Conservation (phyloP, 2,113 vertebrate species). For the Mola mola region DNA sequence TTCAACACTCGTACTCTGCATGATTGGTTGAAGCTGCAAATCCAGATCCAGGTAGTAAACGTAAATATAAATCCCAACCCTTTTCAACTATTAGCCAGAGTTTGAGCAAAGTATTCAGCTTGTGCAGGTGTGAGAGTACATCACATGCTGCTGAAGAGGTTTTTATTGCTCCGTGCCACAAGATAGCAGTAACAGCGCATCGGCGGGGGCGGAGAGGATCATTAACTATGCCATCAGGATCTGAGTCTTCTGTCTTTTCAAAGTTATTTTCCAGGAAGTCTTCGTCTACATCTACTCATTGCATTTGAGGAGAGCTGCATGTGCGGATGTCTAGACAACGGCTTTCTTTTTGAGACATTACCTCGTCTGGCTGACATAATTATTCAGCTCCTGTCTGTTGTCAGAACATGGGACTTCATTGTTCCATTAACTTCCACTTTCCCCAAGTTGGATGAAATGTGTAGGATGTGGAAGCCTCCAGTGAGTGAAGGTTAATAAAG, state of each 20-base stretch:
- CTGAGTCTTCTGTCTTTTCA: slow-evolving; percentile 2
- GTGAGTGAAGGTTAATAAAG: neutral
- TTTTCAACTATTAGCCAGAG: neutral
- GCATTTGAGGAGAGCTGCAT: neutral
- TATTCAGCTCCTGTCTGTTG: neutral
- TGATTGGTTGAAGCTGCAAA: neutral
- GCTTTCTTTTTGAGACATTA: neutral
- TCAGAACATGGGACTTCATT: neutral
- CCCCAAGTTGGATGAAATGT: neutral
- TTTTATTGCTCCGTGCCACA: neutral
- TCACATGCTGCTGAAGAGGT: neutral
- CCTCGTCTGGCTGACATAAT: neutral
- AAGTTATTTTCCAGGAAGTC: neutral
- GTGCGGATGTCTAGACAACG: neutral
- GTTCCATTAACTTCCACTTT: neutral
- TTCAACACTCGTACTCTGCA: no score
- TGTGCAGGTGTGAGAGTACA: neutral
- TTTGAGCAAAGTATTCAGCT: slow-evolving; percentile 20
- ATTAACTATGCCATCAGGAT: slow-evolving; percentile 6
- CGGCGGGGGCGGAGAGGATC: no score
- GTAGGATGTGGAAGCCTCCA: neutral
- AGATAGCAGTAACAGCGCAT: neutral
- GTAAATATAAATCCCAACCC: neutral
- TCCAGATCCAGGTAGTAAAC: neutral
- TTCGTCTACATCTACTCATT: neutral